phyloP scores from a whole-genome alignment of 2,113 vertebrate species.

The Nesoenas mayeri region DNA sequence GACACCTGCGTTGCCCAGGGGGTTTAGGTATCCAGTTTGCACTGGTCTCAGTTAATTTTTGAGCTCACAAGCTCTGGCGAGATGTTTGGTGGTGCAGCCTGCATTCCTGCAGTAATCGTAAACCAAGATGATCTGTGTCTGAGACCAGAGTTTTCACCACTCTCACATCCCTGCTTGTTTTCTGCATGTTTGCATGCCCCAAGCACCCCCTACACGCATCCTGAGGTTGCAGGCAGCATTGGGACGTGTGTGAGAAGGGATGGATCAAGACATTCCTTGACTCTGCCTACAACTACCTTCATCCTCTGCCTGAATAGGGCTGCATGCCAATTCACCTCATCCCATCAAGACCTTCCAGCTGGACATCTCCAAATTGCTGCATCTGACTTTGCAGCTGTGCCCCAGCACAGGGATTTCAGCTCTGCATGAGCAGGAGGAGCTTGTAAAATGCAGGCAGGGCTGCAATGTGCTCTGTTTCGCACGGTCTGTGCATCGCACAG shows the following conservation, averaged over 20 bases:
- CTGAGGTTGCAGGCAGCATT: too few relatives aligned
- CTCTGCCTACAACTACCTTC: neutral
- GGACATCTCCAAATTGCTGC: rapidly evolving
- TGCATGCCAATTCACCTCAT: rapidly evolving
- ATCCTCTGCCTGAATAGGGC: neutral
- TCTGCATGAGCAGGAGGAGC: neutral
- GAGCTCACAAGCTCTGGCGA: neutral
- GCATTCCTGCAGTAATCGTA: neutral
- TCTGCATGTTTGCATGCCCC: rapidly evolving
- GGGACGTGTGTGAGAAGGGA: neutral
- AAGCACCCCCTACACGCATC: too few relatives aligned
- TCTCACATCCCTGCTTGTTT: neutral
- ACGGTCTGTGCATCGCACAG: rapidly evolving
- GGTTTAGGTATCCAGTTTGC: neutral
- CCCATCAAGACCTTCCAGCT: neutral
- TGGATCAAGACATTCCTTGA: neutral
- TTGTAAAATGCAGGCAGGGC: neutral
- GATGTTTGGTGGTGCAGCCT: neutral
- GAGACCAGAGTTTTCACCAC: neutral
- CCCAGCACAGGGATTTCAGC: neutral
- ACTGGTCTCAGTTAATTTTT: neutral
- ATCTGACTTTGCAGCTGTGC: neutral
- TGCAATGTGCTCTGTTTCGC: neutral
- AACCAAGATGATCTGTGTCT: neutral
- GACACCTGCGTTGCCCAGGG: neutral